A percentile compares a stretch with the other conserved stretches of the same genome.
Conservation (phyloP, 2,113 vertebrate genomes). For the Pelodiscus sinensis region DNA sequence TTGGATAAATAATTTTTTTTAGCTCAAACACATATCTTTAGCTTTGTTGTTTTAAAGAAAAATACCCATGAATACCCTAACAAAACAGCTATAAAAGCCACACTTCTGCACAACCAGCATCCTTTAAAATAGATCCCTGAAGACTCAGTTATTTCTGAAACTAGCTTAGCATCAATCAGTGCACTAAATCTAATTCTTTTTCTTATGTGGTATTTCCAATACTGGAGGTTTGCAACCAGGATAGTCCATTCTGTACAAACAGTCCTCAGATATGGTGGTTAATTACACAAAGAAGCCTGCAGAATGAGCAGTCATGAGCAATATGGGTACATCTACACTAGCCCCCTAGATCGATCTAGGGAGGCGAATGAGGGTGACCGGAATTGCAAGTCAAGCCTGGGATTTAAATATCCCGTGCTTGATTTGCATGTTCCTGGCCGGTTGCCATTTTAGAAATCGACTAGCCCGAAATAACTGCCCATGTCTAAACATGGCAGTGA, state of each 20-base stretch:
- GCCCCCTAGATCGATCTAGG: no score
- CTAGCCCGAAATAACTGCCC: no score
- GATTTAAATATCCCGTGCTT: no score
- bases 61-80: constrained; percentile 19
- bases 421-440: no score
- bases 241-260: neutral
- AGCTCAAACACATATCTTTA: neutral
- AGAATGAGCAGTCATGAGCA: neutral
- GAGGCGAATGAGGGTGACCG: no score
- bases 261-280: neutral
- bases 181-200: constrained; percentile 64
- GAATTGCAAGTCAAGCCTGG: no score
- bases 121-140: constrained; percentile 36
- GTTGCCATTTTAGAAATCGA: no score
- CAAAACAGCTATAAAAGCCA: constrained; percentile 36
- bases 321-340: neutral
- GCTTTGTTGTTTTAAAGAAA: neutral
- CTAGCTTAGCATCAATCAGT: constrained; percentile 73
- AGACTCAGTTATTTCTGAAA: constrained; percentile 63
- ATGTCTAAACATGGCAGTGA: no score
- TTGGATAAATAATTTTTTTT: neutral
- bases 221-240: neutral
- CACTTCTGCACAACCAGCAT: constrained; percentile 20
- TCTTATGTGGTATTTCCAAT: neutral
- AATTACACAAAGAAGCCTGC: neutral